A percentile compares a stretch with the other conserved stretches of the same genome.
These are phyloP conservation scores for Oreochromis aureus DNA, from an alignment of 2,113 vertebrate species.

Conservation along the genomic window DNA sequence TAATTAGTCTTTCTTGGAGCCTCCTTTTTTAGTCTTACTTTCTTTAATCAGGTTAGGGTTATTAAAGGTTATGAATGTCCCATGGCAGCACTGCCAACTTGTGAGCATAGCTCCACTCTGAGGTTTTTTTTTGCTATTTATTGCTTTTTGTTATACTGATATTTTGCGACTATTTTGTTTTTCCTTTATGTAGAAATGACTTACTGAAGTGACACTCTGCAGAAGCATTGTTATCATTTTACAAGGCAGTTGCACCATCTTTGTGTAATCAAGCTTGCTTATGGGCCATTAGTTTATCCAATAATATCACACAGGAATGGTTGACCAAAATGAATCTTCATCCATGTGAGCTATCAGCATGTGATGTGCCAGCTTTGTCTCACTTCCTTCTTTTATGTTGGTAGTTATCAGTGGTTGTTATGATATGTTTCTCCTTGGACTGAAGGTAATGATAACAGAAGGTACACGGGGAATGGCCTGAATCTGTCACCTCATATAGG, in stretches of 20 bases:
- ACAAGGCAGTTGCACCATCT: slow-evolving; percentile 25
- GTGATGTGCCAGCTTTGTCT: background rate
- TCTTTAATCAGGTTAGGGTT: background rate
- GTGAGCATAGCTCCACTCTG: background rate
- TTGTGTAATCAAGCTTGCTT: slow-evolving; percentile 28
- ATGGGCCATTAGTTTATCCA: slow-evolving; percentile 38
- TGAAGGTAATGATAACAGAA: slow-evolving; percentile 58
- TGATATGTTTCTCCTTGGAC: slow-evolving; percentile 23
- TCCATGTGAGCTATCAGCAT: slow-evolving; percentile 16
- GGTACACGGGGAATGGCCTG: slow-evolving; percentile 49
- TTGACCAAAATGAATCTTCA: slow-evolving; percentile 34
- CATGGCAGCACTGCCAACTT: background rate
- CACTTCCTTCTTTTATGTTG: background rate
- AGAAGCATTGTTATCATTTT: background rate
- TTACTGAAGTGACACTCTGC: background rate
- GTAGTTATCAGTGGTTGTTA: background rate
- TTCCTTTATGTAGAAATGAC: background rate
- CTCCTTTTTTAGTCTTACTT: background rate
- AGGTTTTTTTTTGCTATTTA: background rate
- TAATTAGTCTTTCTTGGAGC: background rate
- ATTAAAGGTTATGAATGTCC: slow-evolving; percentile 6
- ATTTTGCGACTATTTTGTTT: background rate
- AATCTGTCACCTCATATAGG: slow-evolving; percentile 57
- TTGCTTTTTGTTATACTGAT: background rate
- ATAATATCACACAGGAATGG: background rate